Evolutionary conservation across 2,113 vertebrate species (phyloP), one percentile per base, ranked within the genome.

Genomic region (Gymnobelideus leadbeateri): DNA sequence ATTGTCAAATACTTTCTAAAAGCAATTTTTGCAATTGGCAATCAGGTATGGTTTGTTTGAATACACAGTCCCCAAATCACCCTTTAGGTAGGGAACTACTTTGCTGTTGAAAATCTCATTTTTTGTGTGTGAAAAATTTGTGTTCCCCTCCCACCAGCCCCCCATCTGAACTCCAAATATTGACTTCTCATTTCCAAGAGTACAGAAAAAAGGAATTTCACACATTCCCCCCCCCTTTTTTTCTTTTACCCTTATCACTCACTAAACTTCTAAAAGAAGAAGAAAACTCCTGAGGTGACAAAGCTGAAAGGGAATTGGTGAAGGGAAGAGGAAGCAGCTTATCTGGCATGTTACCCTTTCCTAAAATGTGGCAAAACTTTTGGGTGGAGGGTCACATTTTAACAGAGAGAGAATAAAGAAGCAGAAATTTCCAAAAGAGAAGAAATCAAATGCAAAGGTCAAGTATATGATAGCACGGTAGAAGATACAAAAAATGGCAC

Each of bases 1-100:
- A 3, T 9, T 91, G 1, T 50, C 19, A 96, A 8, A 94, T 94
- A 50, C 91, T 92, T 96, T 3, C 21, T 89, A 92, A 95, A 90
- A 92, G 0, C 1, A 92, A 51, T 50, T 92, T 92, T 93, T 68
- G 54, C 57, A 94, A 92, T 43, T 93, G 5, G 43, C 12, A 0
- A n/a, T 6, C 3, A 91, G 8, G 5, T 31, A 52, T 52, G 52
- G 94, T 91, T 0, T 93, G 24, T 90, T 92, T 43, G 93, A 68
- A 68, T 91, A 1, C 89, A 4, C 51, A 55, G 77, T 93, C 3
- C 68, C 16, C 2, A 84, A 21, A 68, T 68, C 61, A 68, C 12
- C 26, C 3, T 68, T n/a, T 84, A 16, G n/a, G 0, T 3, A 84
- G 68, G n/a, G 68, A 21, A 23, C 37, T 84, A 84, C 19, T 84